Conservation (phyloP, 2,888 invertebrate genomes). For the Andrena trimmerana region DNA sequence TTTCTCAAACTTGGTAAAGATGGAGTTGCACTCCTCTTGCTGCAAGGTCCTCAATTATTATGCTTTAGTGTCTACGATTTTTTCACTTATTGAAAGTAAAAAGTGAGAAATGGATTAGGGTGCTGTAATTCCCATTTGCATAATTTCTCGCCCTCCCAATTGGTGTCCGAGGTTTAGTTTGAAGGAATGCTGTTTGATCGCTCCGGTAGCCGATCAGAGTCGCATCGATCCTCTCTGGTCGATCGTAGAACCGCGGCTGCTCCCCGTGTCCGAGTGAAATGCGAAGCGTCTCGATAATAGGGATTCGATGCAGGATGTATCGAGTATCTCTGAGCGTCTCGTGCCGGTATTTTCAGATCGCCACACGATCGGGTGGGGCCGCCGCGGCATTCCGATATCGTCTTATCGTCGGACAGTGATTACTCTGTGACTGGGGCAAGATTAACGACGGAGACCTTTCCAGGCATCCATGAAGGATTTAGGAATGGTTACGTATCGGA, state of each 20-base stretch:
- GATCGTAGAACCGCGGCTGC: slow-evolving; percentile 8
- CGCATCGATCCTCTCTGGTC: not conserved
- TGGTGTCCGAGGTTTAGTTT: not conserved
- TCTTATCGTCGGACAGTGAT: slow-evolving; percentile 71
- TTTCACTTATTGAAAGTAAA: not conserved
- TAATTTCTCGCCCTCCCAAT: not conserved
- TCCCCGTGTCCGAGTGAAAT: slow-evolving; percentile 30
- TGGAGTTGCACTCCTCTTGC: no score
- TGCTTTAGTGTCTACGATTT: not conserved
- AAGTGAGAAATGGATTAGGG: not conserved
- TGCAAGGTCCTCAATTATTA: not conserved
- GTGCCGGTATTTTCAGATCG: slow-evolving; percentile 67
- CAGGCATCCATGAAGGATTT: slow-evolving; percentile 38
- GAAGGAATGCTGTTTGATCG: not conserved
- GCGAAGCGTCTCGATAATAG: slow-evolving; percentile 55
- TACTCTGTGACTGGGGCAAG: slow-evolving; percentile 70
- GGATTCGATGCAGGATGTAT: slow-evolving; percentile 58
- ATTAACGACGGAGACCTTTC: slow-evolving; percentile 65
- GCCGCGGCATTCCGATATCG: slow-evolving; percentile 69
- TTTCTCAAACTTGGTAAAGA: no score
- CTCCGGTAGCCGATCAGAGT: slow-evolving; percentile 20
- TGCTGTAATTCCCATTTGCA: not conserved
- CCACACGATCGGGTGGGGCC: slow-evolving; percentile 58
- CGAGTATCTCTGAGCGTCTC: slow-evolving; percentile 53
- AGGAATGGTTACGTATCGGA: slow-evolving; percentile 29